Base-by-base conservation (phyloP, 2,888 invertebrate species). In the Drosophila emarginata region DNA sequence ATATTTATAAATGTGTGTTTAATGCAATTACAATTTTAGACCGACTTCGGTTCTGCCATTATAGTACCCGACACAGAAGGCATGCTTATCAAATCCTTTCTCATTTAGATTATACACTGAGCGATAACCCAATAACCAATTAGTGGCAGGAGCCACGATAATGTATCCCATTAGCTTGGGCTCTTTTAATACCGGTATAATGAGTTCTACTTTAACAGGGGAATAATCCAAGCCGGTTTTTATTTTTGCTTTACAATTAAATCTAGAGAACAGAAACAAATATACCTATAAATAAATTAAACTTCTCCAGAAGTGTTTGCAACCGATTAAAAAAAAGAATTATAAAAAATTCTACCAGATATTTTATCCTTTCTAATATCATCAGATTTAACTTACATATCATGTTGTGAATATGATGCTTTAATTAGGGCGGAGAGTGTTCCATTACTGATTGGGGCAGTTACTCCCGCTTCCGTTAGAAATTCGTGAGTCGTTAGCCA, bases 11-110 rank as follows among this genome's bases (percentile, higher is more conserved):
- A 1, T 28, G n/a, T 15, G 80, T 32, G n/a, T n/a, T n/a, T n/a
- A n/a, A n/a, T n/a, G n/a, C n/a, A 28, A 28, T 65, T 64, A 87
- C 81, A 68, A 15, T 58, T 77, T 87, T 0, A 87, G 36, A 1
- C 67, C 54, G 14, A 74, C 0, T 52, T 81, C 81, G 1, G 81
- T 72, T 0, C 2, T 32, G 0, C 58, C 67, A 50, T 78, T 63
- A 32, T 26, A 18, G 0, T 36, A 87, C 32, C 81, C 71, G 15
- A 66, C 1, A 6, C 67, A 61, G 0, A 81, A 4, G 1, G 67
- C 66, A 51, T 81, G 79, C 32, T 45, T 72, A 5, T 84, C 79
- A 18, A 87, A 69, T 7, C 18, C 51, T 18, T 50, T 68, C 0
- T 52, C 32, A 0, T 69, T 70, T 0, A 76, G 0, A 12, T 80